Evolutionary conservation across 2,888 invertebrate genomes (phyloP).

Genomic region (Cephus pygmeus): DNA sequence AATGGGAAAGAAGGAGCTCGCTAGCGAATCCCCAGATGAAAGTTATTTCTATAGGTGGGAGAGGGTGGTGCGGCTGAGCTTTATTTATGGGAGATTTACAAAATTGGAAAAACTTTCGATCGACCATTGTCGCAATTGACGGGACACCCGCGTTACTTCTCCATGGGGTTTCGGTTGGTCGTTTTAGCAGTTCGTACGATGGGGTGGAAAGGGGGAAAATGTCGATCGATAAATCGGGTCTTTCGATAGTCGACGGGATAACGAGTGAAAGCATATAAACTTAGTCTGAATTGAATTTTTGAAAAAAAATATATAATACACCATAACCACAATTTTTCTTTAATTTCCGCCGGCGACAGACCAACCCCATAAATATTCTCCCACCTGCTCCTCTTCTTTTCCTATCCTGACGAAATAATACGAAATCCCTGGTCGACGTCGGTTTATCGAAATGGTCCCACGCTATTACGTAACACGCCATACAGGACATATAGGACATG

Average conservation of each 20-base stretch:
- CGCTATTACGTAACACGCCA: neutral
- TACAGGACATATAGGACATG: neutral
- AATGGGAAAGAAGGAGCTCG: slow-evolving; percentile 1
- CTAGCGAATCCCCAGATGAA: slow-evolving; percentile 19
- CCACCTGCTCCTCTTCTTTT: neutral
- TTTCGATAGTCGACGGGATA: neutral
- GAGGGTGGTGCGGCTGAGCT: slow-evolving; percentile 6
- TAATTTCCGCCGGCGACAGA: neutral
- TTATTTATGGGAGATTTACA: slow-evolving; percentile 42
- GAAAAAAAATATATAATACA: neutral
- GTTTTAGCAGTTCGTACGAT: neutral
- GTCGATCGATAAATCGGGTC: neutral
- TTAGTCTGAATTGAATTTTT: neutral
- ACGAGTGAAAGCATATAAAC: neutral
- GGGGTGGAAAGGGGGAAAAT: neutral
- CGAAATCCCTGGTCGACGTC: neutral
- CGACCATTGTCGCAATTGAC: slow-evolving; percentile 1
- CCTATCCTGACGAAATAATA: neutral
- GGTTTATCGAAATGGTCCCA: neutral
- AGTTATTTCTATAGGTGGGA: slow-evolving; percentile 16
- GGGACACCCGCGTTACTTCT: neutral
- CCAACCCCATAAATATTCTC: neutral
- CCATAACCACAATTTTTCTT: neutral
- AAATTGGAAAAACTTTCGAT: slow-evolving; percentile 33
- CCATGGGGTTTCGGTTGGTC: neutral